Evolutionary conservation across 2,113 vertebrate species (phyloP), one percentile per base, ranked within the genome.

Genomic region (Guaruba guarouba): DNA sequence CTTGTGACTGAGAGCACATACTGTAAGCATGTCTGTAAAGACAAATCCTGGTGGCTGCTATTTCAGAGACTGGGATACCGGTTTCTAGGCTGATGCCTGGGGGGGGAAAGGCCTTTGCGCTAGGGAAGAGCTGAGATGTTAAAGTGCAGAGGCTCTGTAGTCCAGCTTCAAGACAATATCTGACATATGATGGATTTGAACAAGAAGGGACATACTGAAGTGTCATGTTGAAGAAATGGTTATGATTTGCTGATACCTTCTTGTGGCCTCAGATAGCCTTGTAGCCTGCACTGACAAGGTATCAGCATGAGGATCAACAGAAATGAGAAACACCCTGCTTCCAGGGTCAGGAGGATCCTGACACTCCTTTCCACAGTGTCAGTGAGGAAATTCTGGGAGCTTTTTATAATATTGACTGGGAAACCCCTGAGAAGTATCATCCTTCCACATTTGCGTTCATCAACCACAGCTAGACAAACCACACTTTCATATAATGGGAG

Each of bases 141-240:
- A 5, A 82, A 43, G 12, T 55, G 16, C 17, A 63, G 31, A 43
- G 76, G 22, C 11, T 92, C 33, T 19, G 19, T 11, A 55, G 62
- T 11, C 35, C 61, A 62, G 16, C 61, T 91, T 57, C 5, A 62
- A 70, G 73, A 33, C 39, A 85, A 10, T 16, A 62, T 35, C 73
- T 29, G 15, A 19, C 0, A 1, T 13, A 20, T 1, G 2, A 2
- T 1, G 2, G 37, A 49, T 78, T 35, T 67, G 46, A 70, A 48
- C 54, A 57, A 62, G 25, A 55, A 44, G 8, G 17, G 5, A 0
- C 4, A 10, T 17, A n/a, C 14, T 80, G 52, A 54, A 59, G 3
- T 17, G n/a, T 14, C 7, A 1, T 5, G 5, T 39, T 52, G 27
- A 61, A 46, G n/a, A 68, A 76, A 43, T 0, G 1, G 16, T 84